phyloP scores from a whole-genome alignment of 1,140 invertebrate species.

The Aphaenogaster rudis region DNA sequence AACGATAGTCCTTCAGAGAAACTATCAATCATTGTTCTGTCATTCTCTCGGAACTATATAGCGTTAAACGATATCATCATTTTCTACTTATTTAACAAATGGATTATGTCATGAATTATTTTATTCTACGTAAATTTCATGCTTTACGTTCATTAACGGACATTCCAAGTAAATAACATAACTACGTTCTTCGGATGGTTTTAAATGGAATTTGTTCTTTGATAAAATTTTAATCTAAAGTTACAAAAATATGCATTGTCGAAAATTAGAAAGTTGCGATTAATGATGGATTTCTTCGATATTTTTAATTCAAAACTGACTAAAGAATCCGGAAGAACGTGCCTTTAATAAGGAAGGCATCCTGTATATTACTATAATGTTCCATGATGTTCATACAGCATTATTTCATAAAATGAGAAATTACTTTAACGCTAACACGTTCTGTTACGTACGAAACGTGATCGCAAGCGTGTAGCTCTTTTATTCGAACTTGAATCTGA shows the following conservation, averaged over 20 bases:
- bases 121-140: background rate
- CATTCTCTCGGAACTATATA: background rate
- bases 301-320: constrained; percentile 6
- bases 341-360: background rate
- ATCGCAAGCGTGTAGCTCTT: background rate
- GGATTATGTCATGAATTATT: background rate
- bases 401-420: constrained; percentile 7
- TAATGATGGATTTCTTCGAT: background rate
- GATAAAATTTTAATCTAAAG: constrained; percentile 9
- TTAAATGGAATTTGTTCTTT: constrained; percentile 6
- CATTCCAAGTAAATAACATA: constrained; percentile 3
- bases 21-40: background rate
- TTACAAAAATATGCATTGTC: background rate
- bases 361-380: background rate
- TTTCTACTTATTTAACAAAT: background rate
- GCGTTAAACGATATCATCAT: background rate
- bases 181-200: background rate
- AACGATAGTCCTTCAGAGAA: background rate
- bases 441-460: background rate
- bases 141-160: constrained; percentile 14
- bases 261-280: background rate
- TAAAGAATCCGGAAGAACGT: background rate
- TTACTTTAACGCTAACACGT: background rate
- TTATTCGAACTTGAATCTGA: constrained; percentile 43
- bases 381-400: background rate